These are phyloP conservation scores for Sylvia borin DNA, from an alignment of 2,797 vertebrate species.

Conservation along the genomic window DNA sequence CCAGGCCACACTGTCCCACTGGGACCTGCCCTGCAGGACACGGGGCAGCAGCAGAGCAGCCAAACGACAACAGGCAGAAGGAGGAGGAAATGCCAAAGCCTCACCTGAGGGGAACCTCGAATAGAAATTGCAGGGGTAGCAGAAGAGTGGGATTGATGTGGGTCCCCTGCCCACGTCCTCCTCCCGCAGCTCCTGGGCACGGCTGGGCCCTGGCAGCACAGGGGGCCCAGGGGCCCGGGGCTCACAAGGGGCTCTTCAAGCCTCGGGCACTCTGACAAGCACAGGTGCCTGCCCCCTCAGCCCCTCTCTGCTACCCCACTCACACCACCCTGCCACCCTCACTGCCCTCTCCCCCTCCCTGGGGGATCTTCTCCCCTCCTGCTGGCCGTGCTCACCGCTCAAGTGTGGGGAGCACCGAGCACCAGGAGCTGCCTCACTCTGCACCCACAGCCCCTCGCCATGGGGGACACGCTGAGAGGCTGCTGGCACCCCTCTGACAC, in stretches of 20 bases:
- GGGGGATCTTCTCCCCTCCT: not conserved
- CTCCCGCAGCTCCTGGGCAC: not conserved
- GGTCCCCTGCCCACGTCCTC: not conserved
- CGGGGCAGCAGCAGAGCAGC: not conserved
- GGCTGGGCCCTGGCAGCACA: not conserved
- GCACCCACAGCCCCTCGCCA: not conserved
- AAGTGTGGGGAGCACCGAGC: not conserved
- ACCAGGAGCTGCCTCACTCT: not conserved
- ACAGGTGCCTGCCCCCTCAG: not conserved
- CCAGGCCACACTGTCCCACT: not conserved
- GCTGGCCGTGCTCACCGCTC: fast-evolving
- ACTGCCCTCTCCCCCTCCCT: not conserved
- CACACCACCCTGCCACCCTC: not conserved
- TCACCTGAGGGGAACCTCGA: not conserved
- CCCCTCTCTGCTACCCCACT: not conserved
- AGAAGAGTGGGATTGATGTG: not conserved
- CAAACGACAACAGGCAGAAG: not conserved
- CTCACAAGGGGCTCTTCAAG: not conserved
- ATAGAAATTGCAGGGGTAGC: not conserved
- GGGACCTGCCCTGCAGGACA: not conserved
- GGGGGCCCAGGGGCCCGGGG: not conserved
- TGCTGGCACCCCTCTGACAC: not conserved
- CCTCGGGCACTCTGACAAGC: not conserved
- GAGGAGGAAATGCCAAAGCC: not conserved
- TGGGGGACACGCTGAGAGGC: not conserved